A percentile compares a stretch with the other conserved stretches of the same genome.
Evolutionary conservation across 2,888 invertebrate genomes (phyloP).

Genomic region (Dasysyrphus albostriatus): DNA sequence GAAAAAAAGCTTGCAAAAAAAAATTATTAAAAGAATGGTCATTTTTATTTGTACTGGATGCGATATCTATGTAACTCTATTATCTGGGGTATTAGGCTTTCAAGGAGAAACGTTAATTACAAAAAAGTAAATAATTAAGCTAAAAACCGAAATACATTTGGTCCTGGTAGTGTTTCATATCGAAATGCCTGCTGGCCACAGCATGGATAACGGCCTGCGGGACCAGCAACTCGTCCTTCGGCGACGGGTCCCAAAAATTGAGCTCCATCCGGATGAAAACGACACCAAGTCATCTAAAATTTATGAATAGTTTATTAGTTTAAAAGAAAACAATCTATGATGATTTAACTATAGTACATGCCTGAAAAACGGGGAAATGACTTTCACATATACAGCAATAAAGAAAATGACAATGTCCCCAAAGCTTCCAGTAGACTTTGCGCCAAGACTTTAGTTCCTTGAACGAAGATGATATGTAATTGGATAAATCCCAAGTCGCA

Average conservation of each 20-base stretch:
- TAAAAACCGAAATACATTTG: slow-evolving; percentile 79
- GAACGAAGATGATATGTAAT: slow-evolving; percentile 90
- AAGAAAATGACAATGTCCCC: slow-evolving; percentile 95
- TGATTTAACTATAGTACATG: slow-evolving; percentile 72
- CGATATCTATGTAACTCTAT: no score
- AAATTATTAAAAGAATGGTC: no score
- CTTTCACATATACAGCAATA: slow-evolving; percentile 91
- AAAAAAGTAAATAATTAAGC: background rate
- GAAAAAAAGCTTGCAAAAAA: no score
- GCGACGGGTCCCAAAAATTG: slow-evolving; percentile 89
- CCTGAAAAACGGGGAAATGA: slow-evolving; percentile 90
- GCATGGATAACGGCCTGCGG: slow-evolving; percentile 92
- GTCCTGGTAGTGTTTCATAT: slow-evolving; percentile 82
- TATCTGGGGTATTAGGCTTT: no score
- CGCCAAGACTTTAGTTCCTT: slow-evolving; percentile 94
- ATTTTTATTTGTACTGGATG: no score
- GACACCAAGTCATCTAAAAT: slow-evolving; percentile 90
- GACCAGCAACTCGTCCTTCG: slow-evolving; percentile 86
- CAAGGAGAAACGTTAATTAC: background rate
- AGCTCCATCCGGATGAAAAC: slow-evolving; percentile 91
- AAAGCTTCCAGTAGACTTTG: slow-evolving; percentile 96
- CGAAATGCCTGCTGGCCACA: slow-evolving; percentile 93
- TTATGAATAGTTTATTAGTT: background rate
- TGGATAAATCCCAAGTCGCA: slow-evolving; percentile 91
- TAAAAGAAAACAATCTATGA: background rate